A percentile compares a stretch with the other conserved stretches of the same genome.
phyloP scores from a whole-genome alignment of 1,140 invertebrate species.

The Drosophila prosaltans region DNA sequence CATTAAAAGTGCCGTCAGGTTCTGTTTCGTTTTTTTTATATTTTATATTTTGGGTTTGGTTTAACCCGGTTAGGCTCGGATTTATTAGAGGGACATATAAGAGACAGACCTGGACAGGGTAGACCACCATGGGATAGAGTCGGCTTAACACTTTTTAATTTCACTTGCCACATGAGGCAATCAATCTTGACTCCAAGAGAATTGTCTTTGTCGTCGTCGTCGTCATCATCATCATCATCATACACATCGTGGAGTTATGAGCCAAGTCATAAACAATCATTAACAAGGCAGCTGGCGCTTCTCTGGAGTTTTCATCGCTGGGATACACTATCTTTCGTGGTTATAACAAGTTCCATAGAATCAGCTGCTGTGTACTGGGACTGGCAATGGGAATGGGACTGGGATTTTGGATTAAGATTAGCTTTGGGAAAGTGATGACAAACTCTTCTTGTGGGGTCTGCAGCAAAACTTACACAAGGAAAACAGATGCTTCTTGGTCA shows the following conservation, averaged over 20 bases:
- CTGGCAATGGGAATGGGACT: slow-evolving; percentile 10
- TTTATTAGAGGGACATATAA: slow-evolving; percentile 56
- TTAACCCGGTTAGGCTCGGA: slow-evolving; percentile 52
- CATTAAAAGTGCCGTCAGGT: slow-evolving; percentile 77
- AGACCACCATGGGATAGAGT: slow-evolving; percentile 61
- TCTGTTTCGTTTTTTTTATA: slow-evolving; percentile 11
- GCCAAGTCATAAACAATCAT: slow-evolving; percentile 76
- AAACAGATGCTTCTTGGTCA: slow-evolving; percentile 14
- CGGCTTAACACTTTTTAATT: slow-evolving; percentile 78
- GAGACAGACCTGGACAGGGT: neutral
- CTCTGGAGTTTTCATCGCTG: slow-evolving; percentile 34
- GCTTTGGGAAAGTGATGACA: slow-evolving; percentile 64
- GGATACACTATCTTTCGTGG: slow-evolving; percentile 47
- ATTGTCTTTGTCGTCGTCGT: slow-evolving; percentile 7
- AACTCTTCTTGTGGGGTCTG: slow-evolving; percentile 68
- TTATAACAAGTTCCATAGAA: slow-evolving; percentile 67
- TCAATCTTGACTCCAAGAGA: slow-evolving; percentile 57
- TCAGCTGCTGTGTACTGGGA: slow-evolving; percentile 51
- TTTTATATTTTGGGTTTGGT: slow-evolving; percentile 25
- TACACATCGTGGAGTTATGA: slow-evolving; percentile 52
- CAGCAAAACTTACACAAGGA: neutral
- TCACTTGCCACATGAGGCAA: slow-evolving; percentile 72
- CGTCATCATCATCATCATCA: slow-evolving; percentile 32
- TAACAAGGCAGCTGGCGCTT: slow-evolving; percentile 53
- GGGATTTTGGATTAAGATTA: slow-evolving; percentile 14